phyloP scores from a whole-genome alignment of 2,888 invertebrate species.

The Nymphalis urticae region DNA sequence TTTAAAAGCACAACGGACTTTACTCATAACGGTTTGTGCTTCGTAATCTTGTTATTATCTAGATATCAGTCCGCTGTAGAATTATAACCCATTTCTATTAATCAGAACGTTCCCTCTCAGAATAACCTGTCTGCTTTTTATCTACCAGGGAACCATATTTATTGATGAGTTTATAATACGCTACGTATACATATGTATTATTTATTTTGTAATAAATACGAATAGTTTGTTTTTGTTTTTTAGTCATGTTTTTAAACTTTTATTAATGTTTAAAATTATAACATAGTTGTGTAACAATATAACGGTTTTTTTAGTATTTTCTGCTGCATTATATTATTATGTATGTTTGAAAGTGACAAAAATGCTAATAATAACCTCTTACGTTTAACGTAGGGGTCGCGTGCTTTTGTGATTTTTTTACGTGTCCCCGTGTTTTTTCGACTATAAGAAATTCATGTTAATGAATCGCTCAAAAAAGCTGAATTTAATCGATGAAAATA shows the following conservation, averaged over 20 bases:
- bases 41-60: conserved; percentile 18
- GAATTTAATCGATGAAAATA: too few species aligned
- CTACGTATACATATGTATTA: too few species aligned
- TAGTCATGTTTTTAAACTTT: too few species aligned
- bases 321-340: not conserved
- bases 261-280: too few species aligned
- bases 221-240: too few species aligned
- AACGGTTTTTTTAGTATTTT: not conserved
- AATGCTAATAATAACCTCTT: not conserved
- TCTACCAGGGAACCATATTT: not conserved
- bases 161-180: too few species aligned
- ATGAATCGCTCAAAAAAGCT: too few species aligned
- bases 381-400: not conserved
- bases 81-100: not conserved
- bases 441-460: not conserved
- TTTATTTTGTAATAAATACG: too few species aligned
- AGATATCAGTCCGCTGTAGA: not conserved
- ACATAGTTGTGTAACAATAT: too few species aligned
- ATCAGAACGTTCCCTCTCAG: not conserved
- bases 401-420: not conserved
- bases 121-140: conserved; percentile 11
- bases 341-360: not conserved
- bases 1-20: conserved; percentile 5
- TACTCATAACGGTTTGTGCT: conserved; percentile 8
- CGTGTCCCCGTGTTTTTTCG: not conserved